Percentiles rank a stretch among this genome's conserved stretches.
Conservation (phyloP, 2,113 vertebrate species). For the Cyphomyrus discorhynchus region DNA sequence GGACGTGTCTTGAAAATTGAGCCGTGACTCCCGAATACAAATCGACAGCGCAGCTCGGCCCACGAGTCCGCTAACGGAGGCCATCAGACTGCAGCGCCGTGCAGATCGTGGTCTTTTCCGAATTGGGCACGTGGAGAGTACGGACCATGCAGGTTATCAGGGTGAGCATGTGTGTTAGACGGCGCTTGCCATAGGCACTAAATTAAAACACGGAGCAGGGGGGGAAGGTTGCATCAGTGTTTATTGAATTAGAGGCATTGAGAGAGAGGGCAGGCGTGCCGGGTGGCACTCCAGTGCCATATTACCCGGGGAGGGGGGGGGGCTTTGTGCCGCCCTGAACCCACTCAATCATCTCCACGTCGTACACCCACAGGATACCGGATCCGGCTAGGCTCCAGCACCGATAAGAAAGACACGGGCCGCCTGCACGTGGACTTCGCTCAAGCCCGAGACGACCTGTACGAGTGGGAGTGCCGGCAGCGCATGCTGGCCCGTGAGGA, state of each 20-base stretch:
- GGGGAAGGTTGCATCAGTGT: conserved; percentile 24
- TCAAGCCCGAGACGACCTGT: conserved; percentile 89
- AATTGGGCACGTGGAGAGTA: background rate
- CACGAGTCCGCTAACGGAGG: background rate
- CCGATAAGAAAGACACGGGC: conserved; percentile 89
- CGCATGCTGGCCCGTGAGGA: conserved; percentile 88
- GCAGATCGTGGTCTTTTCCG: background rate
- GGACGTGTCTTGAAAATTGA: conserved; percentile 1
- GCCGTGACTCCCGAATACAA: background rate
- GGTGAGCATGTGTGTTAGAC: background rate
- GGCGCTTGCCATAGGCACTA: background rate
- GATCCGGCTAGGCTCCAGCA: conserved; percentile 87
- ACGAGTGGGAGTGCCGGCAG: conserved; percentile 93
- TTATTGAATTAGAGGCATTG: background rate
- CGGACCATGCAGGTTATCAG: background rate
- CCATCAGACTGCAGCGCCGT: background rate
- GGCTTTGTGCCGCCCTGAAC: background rate
- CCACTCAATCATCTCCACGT: background rate
- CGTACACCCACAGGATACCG: conserved; percentile 70
- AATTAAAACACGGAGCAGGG: conserved; percentile 1
- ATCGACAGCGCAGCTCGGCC: too few relatives aligned
- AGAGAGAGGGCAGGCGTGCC: background rate
- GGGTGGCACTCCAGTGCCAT: background rate
- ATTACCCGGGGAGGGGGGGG: background rate
- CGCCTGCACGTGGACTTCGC: conserved; percentile 91